phyloP scores from a whole-genome alignment of 1,140 invertebrate species.

The Gryllus bimaculatus region DNA sequence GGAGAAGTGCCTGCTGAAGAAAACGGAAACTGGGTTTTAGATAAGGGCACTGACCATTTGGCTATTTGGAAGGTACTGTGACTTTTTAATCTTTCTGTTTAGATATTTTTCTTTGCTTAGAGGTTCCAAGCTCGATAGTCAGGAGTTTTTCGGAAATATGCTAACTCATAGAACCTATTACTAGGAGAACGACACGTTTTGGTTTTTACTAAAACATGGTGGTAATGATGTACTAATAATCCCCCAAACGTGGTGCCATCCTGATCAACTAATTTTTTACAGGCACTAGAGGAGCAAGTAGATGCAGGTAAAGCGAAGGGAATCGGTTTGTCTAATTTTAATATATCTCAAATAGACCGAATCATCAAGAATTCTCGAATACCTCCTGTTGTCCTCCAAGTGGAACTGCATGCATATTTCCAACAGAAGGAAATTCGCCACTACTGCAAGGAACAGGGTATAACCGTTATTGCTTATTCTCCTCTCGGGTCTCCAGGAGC shows the following conservation, averaged over 20 bases:
- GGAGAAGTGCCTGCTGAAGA: conserved; percentile 32
- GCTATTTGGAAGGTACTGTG: conserved; percentile 38
- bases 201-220: too few species aligned
- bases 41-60: conserved; percentile 34
- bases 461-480: conserved; percentile 39
- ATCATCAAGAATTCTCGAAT: conserved; percentile 7
- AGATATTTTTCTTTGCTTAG: too few species aligned
- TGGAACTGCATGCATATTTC: conserved; percentile 41
- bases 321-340: conserved; percentile 30
- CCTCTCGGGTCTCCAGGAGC: conserved; percentile 40
- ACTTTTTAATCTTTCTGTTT: not conserved
- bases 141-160: not conserved
- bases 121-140: not conserved
- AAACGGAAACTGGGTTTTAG: conserved; percentile 32
- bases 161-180: too few species aligned
- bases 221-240: too few species aligned
- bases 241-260: too few species aligned
- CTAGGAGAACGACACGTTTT: too few species aligned
- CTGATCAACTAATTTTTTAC: not conserved
- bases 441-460: conserved; percentile 34
- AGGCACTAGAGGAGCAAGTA: conserved; percentile 40
- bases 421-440: conserved; percentile 36
- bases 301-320: conserved; percentile 37
- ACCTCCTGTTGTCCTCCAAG: conserved; percentile 27
- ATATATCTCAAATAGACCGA: conserved; percentile 22